Base-by-base conservation (phyloP, 1,140 invertebrate species). In the Pogonus chalceus region DNA sequence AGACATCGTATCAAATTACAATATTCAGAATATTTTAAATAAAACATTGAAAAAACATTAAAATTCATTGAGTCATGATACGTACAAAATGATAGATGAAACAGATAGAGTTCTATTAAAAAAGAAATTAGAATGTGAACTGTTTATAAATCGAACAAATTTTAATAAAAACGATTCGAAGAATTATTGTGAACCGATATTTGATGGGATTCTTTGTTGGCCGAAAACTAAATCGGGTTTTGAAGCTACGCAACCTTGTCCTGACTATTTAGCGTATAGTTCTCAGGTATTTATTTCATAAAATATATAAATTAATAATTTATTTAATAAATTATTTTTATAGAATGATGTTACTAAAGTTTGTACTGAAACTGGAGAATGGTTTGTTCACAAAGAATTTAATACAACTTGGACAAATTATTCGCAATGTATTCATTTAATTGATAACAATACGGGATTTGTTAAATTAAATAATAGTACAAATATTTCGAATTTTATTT, bases 361-460 rank as follows among this genome's bases (percentile, higher is more conserved):
- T 51, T 84, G 82, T 58, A 72, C 73, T 57, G 43, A 61, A 14
- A 67, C 77, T 52, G 81, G 80, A 1, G 67, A 72, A 10, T 84
- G 82, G 82, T 81, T 69, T 55, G 65, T 66, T 54, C 72, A 68
- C 43, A 35, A 57, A 2, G 64, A 69, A 21, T 64, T 61, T 1
- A 74, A 76, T 43, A 61, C 46, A 22, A 71, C 70, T 2, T 83
- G 80, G 79, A 78, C 74, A 39, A 81, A 84, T 65, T 81, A 79
- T 54, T 72, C 71, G 2, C 66, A 72, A 20, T 84, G 82, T 59
- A 59, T 58, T 23, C 35, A 35, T 1, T 46, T 51, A 46, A 54
- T 53, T 50, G 43, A 54, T 53, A n/a, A 49, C 52, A 18, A 52
- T 39, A 56, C 47, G 39, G 21, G 35, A 18, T 18, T 54, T 2